Evolutionary conservation across 2,888 invertebrate species (phyloP), one percentile per base, ranked within the genome.

Genomic region (Volucella bombylans): DNA sequence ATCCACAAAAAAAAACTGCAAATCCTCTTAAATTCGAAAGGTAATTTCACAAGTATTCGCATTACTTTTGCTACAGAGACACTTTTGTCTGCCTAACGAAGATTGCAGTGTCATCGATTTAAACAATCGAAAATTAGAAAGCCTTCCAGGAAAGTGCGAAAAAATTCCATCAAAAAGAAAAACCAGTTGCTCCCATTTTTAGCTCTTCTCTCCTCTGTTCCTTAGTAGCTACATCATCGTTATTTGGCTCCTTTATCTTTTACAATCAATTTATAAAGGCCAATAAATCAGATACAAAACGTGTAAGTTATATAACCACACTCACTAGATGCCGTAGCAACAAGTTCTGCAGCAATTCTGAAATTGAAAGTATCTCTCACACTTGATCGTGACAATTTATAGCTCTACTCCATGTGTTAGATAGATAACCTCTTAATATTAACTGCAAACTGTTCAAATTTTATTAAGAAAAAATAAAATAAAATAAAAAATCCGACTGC

Each of bases 311-410:
- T 62, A 54, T 69, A 77, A 82, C 23, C 6, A 31, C 3, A 41
- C 38, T 54, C 23, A 38, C 11, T 38, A 43, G 9, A n/a, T 23
- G 65, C 61, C 57, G 59, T 74, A 77, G 82, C 82, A 78, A 82
- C 82, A 78, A 64, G 45, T 57, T 31, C 31, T 31, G 31, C 39
- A 55, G 47, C 39, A 47, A 57, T 45, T 65, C 12, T 15, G 50
- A 82, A 82, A 82, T 73, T 47, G 64, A 78, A 82, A 78, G 79
- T 79, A 68, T 64, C 68, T 68, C 39, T 47, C 43, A 4, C n/a
- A n/a, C 11, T 41, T 43, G 45, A 14, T 68, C 72, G 52, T 54
- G 55, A 68, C 55, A 52, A 18, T 47, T 54, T 18, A 62, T 73
- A 12, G 43, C 23, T 8, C 4, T 1, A 41, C 39, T 23, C 45